These are phyloP conservation scores for Gymnocephalus cernua DNA, from an alignment of 2,113 vertebrate genomes.

Conservation along the genomic window DNA sequence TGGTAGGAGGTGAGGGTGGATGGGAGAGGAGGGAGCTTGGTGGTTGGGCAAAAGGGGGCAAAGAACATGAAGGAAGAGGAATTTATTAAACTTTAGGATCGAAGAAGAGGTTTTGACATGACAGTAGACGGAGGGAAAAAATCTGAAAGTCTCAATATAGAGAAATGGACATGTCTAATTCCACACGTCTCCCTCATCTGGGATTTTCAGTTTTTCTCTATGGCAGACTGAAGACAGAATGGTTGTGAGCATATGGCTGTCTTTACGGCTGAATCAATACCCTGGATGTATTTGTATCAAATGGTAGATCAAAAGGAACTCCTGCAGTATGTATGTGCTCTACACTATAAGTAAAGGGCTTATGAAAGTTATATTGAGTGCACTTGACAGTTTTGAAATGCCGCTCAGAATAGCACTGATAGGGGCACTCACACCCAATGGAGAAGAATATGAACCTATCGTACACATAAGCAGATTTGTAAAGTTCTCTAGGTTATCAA, in stretches of 20 bases:
- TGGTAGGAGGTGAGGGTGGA: constrained; percentile 33
- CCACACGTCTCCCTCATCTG: constrained; percentile 27
- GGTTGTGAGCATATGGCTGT: constrained; percentile 38
- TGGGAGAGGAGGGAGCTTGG: constrained; percentile 10
- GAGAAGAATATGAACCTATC: constrained; percentile 30
- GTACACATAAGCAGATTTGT: constrained; percentile 29
- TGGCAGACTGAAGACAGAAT: constrained; percentile 33
- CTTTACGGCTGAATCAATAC: constrained; percentile 55
- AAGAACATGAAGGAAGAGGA: constrained; percentile 14
- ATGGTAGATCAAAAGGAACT: constrained; percentile 49
- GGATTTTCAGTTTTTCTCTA: constrained; percentile 56
- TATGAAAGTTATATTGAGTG: constrained; percentile 29
- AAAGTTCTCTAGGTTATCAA: constrained; percentile 52
- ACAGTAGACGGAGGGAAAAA: constrained; percentile 13
- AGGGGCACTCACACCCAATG: constrained; percentile 4
- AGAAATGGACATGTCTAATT: constrained; percentile 31
- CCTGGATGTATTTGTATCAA: constrained; percentile 43
- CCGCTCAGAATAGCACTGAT: constrained; percentile 10
- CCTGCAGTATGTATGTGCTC: constrained; percentile 23
- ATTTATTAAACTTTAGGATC: constrained; percentile 20
- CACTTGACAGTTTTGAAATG: constrained; percentile 43
- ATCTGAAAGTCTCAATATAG: constrained; percentile 4
- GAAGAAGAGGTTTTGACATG: constrained; percentile 37
- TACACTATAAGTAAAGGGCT: constrained; percentile 1
- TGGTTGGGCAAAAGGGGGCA: constrained; percentile 22